These are phyloP conservation scores for Fabriciana adippe DNA, from an alignment of 2,888 invertebrate species.

Conservation along the genomic window DNA sequence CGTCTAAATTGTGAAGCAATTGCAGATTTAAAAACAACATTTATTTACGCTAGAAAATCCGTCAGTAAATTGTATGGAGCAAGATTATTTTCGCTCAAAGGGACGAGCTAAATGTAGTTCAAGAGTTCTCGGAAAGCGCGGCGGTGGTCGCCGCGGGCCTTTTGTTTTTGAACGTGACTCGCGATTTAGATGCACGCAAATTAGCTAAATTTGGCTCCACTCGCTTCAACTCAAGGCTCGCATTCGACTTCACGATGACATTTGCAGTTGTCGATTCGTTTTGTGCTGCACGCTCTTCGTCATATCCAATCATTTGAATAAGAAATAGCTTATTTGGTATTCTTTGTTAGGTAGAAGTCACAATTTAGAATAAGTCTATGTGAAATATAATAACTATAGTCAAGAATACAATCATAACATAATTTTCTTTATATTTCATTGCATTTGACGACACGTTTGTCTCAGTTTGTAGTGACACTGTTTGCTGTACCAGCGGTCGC, in stretches of 20 bases:
- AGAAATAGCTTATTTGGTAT: not conserved
- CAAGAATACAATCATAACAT: too few relatives aligned
- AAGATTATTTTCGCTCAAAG: conserved; percentile 49
- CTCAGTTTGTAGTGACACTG: too few relatives aligned
- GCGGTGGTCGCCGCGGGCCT: conserved; percentile 64
- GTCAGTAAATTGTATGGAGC: conserved; percentile 45
- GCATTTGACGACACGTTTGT: too few relatives aligned
- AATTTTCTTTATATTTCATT: too few relatives aligned
- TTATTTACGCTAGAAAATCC: conserved; percentile 47
- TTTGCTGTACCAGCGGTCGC: too few relatives aligned
- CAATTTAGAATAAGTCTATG: too few relatives aligned
- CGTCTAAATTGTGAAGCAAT: conserved; percentile 15
- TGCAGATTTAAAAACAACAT: conserved; percentile 26
- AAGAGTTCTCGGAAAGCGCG: conserved; percentile 65
- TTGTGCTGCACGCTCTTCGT: not conserved
- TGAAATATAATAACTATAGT: too few relatives aligned
- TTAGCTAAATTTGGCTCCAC: conserved; percentile 65
- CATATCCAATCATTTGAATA: not conserved
- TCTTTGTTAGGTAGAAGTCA: too few relatives aligned
- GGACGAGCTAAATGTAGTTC: conserved; percentile 58
- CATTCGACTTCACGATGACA: conserved; percentile 18
- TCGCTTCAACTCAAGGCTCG: conserved; percentile 25
- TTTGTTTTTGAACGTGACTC: conserved; percentile 77
- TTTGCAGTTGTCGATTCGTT: conserved; percentile 19
- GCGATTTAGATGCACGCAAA: conserved; percentile 70